These are phyloP conservation scores for Bryconaethiops microstoma DNA, from an alignment of 2,797 vertebrate genomes.

Conservation along the genomic window DNA sequence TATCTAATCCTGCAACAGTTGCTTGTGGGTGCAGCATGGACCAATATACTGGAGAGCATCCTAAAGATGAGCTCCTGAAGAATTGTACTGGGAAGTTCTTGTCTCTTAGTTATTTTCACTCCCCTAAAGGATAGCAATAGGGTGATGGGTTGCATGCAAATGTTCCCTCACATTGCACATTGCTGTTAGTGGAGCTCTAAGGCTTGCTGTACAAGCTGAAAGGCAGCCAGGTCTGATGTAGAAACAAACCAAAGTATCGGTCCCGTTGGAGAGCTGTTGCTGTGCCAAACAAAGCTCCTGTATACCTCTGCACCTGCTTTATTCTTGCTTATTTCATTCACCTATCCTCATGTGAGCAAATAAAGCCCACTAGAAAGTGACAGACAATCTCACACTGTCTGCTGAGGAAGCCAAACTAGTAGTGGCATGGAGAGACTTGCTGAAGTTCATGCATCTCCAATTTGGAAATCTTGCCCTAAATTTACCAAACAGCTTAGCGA, in stretches of 20 bases:
- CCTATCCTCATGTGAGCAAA: slow-evolving; percentile 4
- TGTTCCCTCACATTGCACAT: background rate
- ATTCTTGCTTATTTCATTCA: background rate
- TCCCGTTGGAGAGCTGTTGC: background rate
- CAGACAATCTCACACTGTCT: slow-evolving; percentile 21
- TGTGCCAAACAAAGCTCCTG: background rate
- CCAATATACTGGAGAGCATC: background rate
- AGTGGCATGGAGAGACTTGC: background rate
- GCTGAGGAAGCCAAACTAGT: slow-evolving; percentile 3
- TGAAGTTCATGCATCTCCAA: slow-evolving; percentile 13
- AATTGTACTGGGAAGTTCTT: background rate
- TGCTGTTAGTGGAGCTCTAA: background rate
- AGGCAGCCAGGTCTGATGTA: background rate
- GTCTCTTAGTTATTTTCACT: background rate
- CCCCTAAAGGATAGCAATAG: no score
- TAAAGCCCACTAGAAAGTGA: slow-evolving; percentile 15
- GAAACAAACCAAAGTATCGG: background rate
- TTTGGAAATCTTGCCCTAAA: slow-evolving; percentile 30
- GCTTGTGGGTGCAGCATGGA: background rate
- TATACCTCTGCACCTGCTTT: background rate
- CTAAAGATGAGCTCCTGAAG: background rate
- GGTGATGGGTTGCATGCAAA: background rate
- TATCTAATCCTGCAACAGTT: background rate
- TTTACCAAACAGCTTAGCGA: slow-evolving; percentile 41
- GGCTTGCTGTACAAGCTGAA: slow-evolving; percentile 2